phyloP scores from a whole-genome alignment of 2,113 vertebrate genomes.

The Poeciliopsis turrubarensis region DNA sequence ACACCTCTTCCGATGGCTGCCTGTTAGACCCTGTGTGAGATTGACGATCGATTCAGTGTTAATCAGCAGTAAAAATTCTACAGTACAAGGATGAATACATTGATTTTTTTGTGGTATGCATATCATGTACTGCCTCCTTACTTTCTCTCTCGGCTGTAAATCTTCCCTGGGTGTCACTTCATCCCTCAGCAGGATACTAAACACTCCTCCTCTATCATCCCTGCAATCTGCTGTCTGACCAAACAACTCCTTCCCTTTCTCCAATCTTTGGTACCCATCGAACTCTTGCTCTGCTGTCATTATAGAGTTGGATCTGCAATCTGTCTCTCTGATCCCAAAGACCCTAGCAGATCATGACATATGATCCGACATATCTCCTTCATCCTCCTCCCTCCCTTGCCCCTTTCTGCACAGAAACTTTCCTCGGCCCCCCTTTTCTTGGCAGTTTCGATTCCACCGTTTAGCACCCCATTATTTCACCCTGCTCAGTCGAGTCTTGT shows the following conservation, averaged over 20 bases:
- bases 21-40: constrained; percentile 22
- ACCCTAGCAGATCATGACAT: constrained; percentile 43
- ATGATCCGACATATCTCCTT: constrained; percentile 41
- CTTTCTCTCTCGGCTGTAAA: constrained; percentile 21
- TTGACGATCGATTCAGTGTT: constrained; percentile 48
- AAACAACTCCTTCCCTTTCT: constrained; percentile 15
- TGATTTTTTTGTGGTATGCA: constrained; percentile 18
- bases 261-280: constrained; percentile 1
- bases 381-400: constrained; percentile 16
- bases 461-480: constrained; percentile 31
- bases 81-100: constrained; percentile 18
- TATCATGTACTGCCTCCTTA: constrained; percentile 28
- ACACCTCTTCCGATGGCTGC: constrained; percentile 32
- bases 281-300: constrained; percentile 25
- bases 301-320: constrained; percentile 29
- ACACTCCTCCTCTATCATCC: constrained; percentile 25
- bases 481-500: constrained; percentile 17
- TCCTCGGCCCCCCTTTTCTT: constrained; percentile 1
- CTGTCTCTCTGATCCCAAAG: constrained; percentile 28
- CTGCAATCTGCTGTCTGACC: constrained; percentile 25
- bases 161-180: constrained; percentile 33
- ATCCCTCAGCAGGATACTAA: constrained; percentile 40
- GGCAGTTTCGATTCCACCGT: constrained; percentile 42
- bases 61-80: constrained; percentile 50
- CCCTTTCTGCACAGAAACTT: constrained; percentile 6